Base-by-base conservation (phyloP, 2,888 invertebrate genomes). In the Scaptomyza tumidula region DNA sequence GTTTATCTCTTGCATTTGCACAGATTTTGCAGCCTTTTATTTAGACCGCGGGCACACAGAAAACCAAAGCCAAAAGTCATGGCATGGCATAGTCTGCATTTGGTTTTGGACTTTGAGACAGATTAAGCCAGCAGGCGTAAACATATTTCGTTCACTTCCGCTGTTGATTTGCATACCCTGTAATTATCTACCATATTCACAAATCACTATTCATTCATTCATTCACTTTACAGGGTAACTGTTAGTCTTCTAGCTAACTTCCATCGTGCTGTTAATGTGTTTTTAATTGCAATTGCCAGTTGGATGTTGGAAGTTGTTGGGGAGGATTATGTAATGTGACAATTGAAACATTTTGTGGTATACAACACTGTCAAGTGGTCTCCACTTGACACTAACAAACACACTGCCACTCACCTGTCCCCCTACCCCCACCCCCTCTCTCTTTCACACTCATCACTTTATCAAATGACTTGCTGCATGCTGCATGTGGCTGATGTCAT, bases 1-100 rank as follows among this genome's bases (percentile, higher is more conserved):
- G 63, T 82, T 81, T 87, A 82, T 82, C 81, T 72, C 0, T 43
- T 66, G 75, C 78, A 65, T 58, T 44, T 49, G 2, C 11, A 5
- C 19, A 35, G 19, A 50, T 50, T 39, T 39, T 49, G 63, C 66
- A 27, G 75, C 82, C 82, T 87, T 87, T 82, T 85, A 79, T 71
- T 70, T 85, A 62, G 61, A 53, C 69, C 71, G 71, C 54, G 54
- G 29, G 29, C 68, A 33, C 68, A 33, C 33, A 44, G 3, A 46
- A 41, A 13, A 33, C 35, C 3, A 35, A 35, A 35, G 35, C 14
- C 60, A 9, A 53, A 63, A 48, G 74, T 49, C 19, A 41, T 43
- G 43, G 43, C 54, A 46, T 39, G 45, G 45, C 54, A 46, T 35
- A 14, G 14, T 27, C 58, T 55, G 46, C 6, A 43, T 56, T 41